Percentiles rank a stretch among this genome's conserved stretches.
These are phyloP conservation scores for cat (Felis catus) DNA, from an alignment of 2,113 vertebrate genomes.

Conservation along the genomic window F.catus_Fca126_mat1.0 CM031414.1:130008501-130009000, in stretches of 20 bases:
- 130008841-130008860: background rate
- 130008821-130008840: background rate
- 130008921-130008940: background rate
- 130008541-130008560: no score
- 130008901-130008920: background rate
- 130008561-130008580: background rate
- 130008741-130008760: background rate
- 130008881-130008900: background rate
- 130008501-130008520: no score
- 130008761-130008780: background rate
- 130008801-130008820: background rate
- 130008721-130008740: slow-evolving; percentile 33
- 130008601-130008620: background rate
- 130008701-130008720: slow-evolving; percentile 8
- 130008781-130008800: background rate
- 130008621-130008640: background rate
- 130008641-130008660: background rate
- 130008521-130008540: background rate
- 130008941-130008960: no score
- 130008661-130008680: background rate
- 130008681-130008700: background rate
- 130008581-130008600: background rate
- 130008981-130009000: no score
- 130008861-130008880: background rate
- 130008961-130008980: no score